Base-by-base conservation (phyloP, 2,888 invertebrate genomes). In the Caenorhabditis becei region DNA sequence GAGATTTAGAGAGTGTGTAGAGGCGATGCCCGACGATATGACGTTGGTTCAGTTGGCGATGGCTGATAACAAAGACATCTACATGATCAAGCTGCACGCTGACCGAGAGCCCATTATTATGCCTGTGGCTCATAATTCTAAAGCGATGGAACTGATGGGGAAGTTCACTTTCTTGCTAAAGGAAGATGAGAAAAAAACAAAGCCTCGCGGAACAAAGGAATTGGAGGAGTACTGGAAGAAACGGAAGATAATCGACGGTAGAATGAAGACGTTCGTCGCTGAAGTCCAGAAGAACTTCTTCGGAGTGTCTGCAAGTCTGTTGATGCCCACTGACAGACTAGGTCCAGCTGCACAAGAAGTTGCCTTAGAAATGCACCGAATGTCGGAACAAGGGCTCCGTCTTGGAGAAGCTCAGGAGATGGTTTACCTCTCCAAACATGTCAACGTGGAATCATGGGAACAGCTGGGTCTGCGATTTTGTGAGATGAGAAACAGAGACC, bases 51-150 rank as follows among this genome's bases (percentile, higher is more conserved):
- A 82, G 41, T 59, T 82, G 14, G 75, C 67, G 23, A 75, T 75
- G 53, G 78, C 51, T 0, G 79, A 82, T 18, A 58, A 82, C 54
- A 69, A 65, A 8, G 54, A 54, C 7, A 54, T 78, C 18, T 70
- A 82, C 24, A 14, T 82, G 41, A 67, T 82, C 53, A 82, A 82
- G 32, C 28, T 82, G n/a, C 82, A 82, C 35, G 49, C 71, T 0
- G 79, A 79, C 41, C 66, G 82, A 2, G 62, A 63, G n/a, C 78
- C 82, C 1, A 62, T 85, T 16, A 74, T 83, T 5, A 65, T 83
- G 49, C 85, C 85, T 14, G 14, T 85, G 3, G 80, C 79, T 10
- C 80, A 83, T 54, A 8, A 59, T 11, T 28, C 74, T 0, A 47
- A 77, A 28, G 69, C 66, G 11, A 23, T 11, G 1, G 82, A 82